These are phyloP conservation scores for Myiotriccus ornatus DNA, from an alignment of 2,797 vertebrate genomes.

Conservation along the genomic window DNA sequence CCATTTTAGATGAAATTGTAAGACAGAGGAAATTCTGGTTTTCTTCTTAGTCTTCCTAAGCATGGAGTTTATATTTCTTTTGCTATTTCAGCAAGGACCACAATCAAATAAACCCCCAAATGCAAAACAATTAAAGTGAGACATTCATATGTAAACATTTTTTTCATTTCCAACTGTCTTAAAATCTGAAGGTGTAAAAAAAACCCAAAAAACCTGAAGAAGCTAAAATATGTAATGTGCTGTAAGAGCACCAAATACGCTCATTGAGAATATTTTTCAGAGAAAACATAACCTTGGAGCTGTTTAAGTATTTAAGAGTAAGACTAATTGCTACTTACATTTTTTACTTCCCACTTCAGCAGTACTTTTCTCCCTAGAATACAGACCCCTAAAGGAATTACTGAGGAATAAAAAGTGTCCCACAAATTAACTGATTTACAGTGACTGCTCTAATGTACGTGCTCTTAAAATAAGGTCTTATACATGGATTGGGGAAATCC, in stretches of 20 bases:
- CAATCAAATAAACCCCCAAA: background rate
- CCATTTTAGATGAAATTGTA: background rate
- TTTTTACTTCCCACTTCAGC: slow-evolving; percentile 7
- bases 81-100: background rate
- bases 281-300: background rate
- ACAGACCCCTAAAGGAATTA: background rate
- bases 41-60: background rate
- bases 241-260: background rate
- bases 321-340: background rate
- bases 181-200: background rate
- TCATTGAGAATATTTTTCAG: background rate
- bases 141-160: background rate
- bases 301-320: background rate
- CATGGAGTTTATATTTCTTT: background rate
- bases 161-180: background rate
- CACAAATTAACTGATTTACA: background rate
- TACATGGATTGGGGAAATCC: background rate
- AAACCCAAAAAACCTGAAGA: background rate
- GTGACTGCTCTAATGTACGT: background rate
- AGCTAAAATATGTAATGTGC: background rate
- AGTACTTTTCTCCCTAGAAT: background rate
- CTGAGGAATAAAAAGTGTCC: background rate
- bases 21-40: background rate
- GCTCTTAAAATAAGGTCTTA: background rate
- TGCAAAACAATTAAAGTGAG: background rate